Evolutionary conservation across 2,113 vertebrate species (phyloP).

Genomic region (Python bivittatus): DNA sequence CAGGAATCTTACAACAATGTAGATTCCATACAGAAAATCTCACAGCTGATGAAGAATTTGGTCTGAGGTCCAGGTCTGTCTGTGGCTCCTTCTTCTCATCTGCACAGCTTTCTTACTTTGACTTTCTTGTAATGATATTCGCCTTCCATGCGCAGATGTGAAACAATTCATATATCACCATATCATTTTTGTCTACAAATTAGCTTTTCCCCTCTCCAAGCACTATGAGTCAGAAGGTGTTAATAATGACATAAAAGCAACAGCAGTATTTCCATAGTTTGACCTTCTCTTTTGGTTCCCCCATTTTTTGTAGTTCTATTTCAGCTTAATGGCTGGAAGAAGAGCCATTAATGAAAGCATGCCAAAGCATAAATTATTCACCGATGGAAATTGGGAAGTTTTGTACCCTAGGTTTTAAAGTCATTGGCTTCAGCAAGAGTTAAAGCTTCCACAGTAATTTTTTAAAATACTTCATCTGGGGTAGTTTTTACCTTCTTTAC

Average conservation of each 20-base stretch:
- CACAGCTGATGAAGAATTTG: slow-evolving; percentile 11
- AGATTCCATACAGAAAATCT: slow-evolving; percentile 18
- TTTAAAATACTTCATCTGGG: not conserved
- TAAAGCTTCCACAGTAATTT: not conserved
- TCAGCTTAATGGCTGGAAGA: slow-evolving; percentile 71
- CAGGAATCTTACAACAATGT: not conserved
- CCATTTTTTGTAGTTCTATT: slow-evolving; percentile 70
- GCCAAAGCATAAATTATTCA: slow-evolving; percentile 72
- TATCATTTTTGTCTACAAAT: slow-evolving; percentile 53
- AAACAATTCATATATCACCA: slow-evolving; percentile 49
- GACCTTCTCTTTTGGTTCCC: slow-evolving; percentile 69
- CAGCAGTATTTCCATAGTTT: slow-evolving; percentile 72
- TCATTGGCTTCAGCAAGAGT: slow-evolving; percentile 40
- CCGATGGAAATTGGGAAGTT: slow-evolving; percentile 32
- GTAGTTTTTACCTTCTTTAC: not conserved
- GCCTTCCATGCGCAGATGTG: slow-evolving; percentile 31
- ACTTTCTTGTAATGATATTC: slow-evolving; percentile 33
- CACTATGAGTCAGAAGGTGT: slow-evolving; percentile 61
- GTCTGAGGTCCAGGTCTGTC: slow-evolving; percentile 2
- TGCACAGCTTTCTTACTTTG: slow-evolving; percentile 38
- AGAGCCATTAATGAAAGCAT: slow-evolving; percentile 62
- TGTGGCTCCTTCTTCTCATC: slow-evolving; percentile 10
- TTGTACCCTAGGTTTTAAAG: slow-evolving; percentile 58
- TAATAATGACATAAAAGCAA: slow-evolving; percentile 69
- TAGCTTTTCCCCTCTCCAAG: slow-evolving; percentile 23